A percentile compares a stretch with the other conserved stretches of the same genome.
phyloP scores from a whole-genome alignment of 1,140 invertebrate species.

The Mizuhopecten yessoensis region DNA sequence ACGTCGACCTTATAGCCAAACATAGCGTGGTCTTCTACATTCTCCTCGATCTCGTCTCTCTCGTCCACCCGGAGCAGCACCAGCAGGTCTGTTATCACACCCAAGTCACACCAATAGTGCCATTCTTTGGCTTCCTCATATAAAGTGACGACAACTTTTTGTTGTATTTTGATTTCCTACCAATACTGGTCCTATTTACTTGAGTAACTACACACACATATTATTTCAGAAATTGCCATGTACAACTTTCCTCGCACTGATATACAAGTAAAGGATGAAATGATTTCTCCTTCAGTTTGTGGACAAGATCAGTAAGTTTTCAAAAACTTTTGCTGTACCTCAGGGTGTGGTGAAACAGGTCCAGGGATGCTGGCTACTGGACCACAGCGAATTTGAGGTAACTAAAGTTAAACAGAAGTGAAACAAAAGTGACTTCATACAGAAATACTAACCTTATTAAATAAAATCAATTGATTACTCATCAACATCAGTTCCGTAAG shows the following conservation, averaged over 20 bases:
- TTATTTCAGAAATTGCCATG: too few relatives aligned
- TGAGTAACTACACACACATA: too few relatives aligned
- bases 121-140: too few relatives aligned
- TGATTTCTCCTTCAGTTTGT: slow-evolving; percentile 82
- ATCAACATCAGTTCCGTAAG: too few relatives aligned
- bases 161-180: too few relatives aligned
- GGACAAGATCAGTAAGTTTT: slow-evolving; percentile 89
- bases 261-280: background rate
- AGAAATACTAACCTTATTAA: too few relatives aligned
- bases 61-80: slow-evolving; percentile 71
- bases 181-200: too few relatives aligned
- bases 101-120: too few relatives aligned
- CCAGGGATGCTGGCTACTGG: slow-evolving; percentile 93
- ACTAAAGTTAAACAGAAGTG: slow-evolving; percentile 17
- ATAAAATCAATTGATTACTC: too few relatives aligned
- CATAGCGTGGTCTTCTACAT: slow-evolving; percentile 92
- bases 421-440: too few relatives aligned
- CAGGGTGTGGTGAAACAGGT: slow-evolving; percentile 89
- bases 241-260: background rate
- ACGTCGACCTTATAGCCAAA: slow-evolving; percentile 86
- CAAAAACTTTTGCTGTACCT: slow-evolving; percentile 89
- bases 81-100: slow-evolving; percentile 51
- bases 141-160: too few relatives aligned
- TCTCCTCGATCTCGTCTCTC: slow-evolving; percentile 89
- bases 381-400: slow-evolving; percentile 89